Conservation (phyloP, 2,888 invertebrate species). For the Limnephilus auricula region DNA sequence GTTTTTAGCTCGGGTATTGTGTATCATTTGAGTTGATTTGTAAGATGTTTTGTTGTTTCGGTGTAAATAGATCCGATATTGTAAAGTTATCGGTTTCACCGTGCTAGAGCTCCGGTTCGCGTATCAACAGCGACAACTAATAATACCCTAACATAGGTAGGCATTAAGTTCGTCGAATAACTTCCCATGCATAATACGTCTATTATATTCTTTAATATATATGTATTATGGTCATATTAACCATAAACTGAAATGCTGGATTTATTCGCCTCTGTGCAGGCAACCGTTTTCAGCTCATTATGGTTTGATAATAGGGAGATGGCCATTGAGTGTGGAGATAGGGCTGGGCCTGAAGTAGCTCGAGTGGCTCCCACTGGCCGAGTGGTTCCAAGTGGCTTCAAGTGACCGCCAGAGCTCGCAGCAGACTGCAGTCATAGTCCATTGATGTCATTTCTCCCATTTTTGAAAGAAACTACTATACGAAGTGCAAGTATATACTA, state of each 20-base stretch:
- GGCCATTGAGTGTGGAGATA: constrained; percentile 26
- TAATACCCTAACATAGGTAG: background rate
- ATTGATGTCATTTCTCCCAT: background rate
- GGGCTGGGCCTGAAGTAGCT: background rate
- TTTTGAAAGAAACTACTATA: background rate
- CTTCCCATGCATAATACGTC: background rate
- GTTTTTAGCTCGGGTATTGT: too few relatives aligned
- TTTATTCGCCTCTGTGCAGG: constrained; percentile 62
- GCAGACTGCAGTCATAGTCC: background rate
- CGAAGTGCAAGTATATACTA: background rate
- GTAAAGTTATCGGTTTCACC: too few relatives aligned
- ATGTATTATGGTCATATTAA: background rate
- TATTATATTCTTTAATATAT: too few relatives aligned
- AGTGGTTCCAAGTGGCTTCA: background rate
- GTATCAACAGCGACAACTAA: background rate
- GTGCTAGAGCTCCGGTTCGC: too few relatives aligned
- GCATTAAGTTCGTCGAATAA: too few relatives aligned
- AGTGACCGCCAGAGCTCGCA: background rate
- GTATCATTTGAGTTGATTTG: too few relatives aligned
- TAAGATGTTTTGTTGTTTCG: too few relatives aligned
- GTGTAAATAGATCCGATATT: too few relatives aligned
- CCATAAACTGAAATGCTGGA: constrained; percentile 19
- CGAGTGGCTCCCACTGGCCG: too few relatives aligned
- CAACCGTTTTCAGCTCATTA: constrained; percentile 65
- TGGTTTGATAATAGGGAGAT: constrained; percentile 64